These are phyloP conservation scores for Thamnophis sirtalis DNA, from an alignment of 2,113 vertebrate genomes.

Conservation along the genomic window DNA sequence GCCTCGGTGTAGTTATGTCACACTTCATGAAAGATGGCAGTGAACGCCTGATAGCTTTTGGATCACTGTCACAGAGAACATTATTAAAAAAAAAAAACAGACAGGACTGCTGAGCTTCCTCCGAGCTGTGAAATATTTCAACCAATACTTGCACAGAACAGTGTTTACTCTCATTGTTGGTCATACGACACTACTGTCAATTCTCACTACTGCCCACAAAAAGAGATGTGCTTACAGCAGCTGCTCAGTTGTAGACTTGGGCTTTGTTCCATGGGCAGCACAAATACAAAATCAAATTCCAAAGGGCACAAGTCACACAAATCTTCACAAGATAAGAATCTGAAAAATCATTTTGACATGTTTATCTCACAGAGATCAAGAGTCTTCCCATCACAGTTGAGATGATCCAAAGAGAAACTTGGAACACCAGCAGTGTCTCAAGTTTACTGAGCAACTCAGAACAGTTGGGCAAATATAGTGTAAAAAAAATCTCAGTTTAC, in stretches of 20 bases:
- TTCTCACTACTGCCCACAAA: not conserved
- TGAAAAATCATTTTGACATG: not conserved
- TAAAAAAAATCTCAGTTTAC: not conserved
- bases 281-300: not conserved
- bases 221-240: not conserved
- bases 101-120: not conserved
- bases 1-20: not conserved
- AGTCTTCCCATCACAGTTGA: not conserved
- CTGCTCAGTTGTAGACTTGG: not conserved
- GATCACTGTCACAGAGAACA: not conserved
- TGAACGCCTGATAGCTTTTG: not conserved
- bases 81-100: not conserved
- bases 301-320: not conserved
- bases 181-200: not conserved
- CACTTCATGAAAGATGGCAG: not conserved
- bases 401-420: not conserved
- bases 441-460: not conserved
- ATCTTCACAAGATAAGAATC: not conserved
- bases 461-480: not conserved
- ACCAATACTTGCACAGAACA: not conserved
- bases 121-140: not conserved
- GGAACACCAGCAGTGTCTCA: not conserved
- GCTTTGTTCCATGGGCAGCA: not conserved
- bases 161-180: not conserved
- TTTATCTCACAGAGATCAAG: not conserved